These are phyloP conservation scores for Heloderma charlesbogerti DNA, from an alignment of 2,113 vertebrate genomes.

Conservation along the genomic window DNA sequence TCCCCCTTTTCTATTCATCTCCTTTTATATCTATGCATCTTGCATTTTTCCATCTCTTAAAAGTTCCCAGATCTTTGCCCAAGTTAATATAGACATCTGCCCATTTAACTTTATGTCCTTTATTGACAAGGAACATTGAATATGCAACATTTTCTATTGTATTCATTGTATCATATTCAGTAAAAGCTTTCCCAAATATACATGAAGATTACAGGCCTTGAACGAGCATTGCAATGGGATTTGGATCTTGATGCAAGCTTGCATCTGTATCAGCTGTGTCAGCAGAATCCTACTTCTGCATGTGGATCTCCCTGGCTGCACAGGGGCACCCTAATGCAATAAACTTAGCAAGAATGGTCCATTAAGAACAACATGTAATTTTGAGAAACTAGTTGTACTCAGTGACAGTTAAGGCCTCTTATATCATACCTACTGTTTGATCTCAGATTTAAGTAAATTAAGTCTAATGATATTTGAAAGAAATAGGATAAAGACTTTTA, in stretches of 20 bases:
- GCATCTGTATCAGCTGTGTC: background rate
- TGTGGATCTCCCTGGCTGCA: background rate
- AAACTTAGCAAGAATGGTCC: background rate
- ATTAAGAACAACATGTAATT: background rate
- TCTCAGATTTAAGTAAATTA: background rate
- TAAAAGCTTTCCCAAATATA: no score
- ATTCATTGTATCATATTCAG: background rate
- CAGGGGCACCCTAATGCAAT: background rate
- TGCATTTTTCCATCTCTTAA: background rate
- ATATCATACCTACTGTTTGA: background rate
- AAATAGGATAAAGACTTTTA: background rate
- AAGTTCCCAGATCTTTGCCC: background rate
- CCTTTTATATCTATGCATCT: background rate
- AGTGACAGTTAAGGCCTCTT: background rate
- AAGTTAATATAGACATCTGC: background rate
- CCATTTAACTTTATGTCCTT: background rate
- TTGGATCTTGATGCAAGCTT: background rate
- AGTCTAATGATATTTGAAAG: background rate
- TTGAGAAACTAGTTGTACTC: background rate
- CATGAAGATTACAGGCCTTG: background rate
- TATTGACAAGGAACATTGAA: background rate
- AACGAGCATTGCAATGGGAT: background rate
- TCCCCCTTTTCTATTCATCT: background rate
- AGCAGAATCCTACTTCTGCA: background rate
- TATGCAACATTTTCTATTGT: background rate